A percentile compares a stretch with the other conserved stretches of the same genome.
phyloP scores from a whole-genome alignment of 2,797 vertebrate genomes.

The Gila robusta region DNA sequence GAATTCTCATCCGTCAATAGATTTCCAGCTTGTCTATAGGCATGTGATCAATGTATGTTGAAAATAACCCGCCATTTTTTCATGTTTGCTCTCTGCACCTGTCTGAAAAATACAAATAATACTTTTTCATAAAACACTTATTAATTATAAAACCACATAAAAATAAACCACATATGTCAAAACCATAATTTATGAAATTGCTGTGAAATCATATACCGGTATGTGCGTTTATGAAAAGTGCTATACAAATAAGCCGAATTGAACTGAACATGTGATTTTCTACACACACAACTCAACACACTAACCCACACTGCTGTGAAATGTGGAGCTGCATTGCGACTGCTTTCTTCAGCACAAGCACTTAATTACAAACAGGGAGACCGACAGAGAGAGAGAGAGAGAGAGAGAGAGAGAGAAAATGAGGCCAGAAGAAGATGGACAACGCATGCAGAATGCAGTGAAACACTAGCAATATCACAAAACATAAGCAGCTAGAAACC shows the following conservation, averaged over 20 bases:
- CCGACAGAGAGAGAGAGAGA: constrained; percentile 9
- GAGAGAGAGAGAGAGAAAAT: not conserved
- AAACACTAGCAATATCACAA: not conserved
- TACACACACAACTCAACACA: not conserved
- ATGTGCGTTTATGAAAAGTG: not conserved
- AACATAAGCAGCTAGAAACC: not conserved
- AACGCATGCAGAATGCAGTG: not conserved
- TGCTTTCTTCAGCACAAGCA: constrained; percentile 65
- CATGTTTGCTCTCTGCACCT: not conserved
- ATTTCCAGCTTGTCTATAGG: not conserved
- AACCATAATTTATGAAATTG: not conserved
- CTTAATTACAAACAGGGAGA: constrained; percentile 63
- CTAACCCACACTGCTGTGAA: constrained; percentile 64
- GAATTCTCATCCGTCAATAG: not conserved
- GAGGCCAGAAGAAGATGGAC: not conserved
- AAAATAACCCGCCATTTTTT: not conserved
- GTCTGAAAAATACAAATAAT: not conserved
- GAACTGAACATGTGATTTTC: not conserved
- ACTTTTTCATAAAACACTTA: not conserved
- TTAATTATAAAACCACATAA: not conserved
- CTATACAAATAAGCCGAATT: not conserved
- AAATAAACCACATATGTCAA: not conserved
- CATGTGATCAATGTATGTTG: not conserved
- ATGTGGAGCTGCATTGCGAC: constrained; percentile 68
- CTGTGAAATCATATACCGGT: not conserved